These are phyloP conservation scores for Drosophila sulfurigaster DNA, from an alignment of 1,140 invertebrate genomes.

Conservation along the genomic window DNA sequence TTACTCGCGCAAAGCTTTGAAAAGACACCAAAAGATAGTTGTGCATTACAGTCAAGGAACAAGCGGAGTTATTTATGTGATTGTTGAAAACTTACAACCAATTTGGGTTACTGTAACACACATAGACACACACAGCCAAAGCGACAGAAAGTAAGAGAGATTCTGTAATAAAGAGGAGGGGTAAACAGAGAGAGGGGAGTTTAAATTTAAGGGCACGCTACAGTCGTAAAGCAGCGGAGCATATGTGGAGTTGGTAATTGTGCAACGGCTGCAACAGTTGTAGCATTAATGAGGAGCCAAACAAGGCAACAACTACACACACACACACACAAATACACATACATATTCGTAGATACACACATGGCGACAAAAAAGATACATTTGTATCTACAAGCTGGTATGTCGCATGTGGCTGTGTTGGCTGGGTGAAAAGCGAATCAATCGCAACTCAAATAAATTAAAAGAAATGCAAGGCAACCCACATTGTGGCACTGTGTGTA, in stretches of 20 bases:
- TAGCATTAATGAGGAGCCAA: slow-evolving; percentile 47
- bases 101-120: slow-evolving; percentile 44
- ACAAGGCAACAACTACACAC: slow-evolving; percentile 21
- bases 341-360: not conserved
- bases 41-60: slow-evolving; percentile 15
- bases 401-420: slow-evolving; percentile 19
- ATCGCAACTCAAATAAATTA: slow-evolving; percentile 67
- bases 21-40: slow-evolving; percentile 1
- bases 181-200: not conserved
- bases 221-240: slow-evolving; percentile 29
- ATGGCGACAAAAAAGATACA: slow-evolving; percentile 21
- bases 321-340: not conserved
- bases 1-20: not conserved
- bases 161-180: not conserved
- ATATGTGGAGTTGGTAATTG: slow-evolving; percentile 32
- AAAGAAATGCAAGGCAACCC: slow-evolving; percentile 66
- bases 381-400: slow-evolving; percentile 26
- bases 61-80: slow-evolving; percentile 28
- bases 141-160: not conserved
- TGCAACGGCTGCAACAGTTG: slow-evolving; percentile 35
- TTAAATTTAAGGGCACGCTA: slow-evolving; percentile 32
- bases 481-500: slow-evolving; percentile 28
- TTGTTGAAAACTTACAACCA: slow-evolving; percentile 20
- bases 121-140: not conserved
- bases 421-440: slow-evolving; percentile 40